A percentile compares a stretch with the other conserved stretches of the same genome.
These are phyloP conservation scores for Centropyge bicolor DNA, from an alignment of 2,797 vertebrate species.

Conservation along the genomic window DNA sequence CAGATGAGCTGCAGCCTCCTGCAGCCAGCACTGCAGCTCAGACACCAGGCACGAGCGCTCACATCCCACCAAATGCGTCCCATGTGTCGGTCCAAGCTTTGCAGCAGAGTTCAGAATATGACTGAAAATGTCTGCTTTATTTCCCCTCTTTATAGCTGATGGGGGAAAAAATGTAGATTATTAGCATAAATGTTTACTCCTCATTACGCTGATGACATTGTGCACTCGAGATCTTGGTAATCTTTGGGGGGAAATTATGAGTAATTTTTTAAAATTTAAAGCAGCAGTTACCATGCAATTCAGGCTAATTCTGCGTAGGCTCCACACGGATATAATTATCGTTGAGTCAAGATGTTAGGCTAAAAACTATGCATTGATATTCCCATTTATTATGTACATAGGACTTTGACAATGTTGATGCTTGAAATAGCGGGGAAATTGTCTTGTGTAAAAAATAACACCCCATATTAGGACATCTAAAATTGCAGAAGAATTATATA, in stretches of 20 bases:
- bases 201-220: slow-evolving; percentile 99
- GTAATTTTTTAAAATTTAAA: slow-evolving; percentile 99
- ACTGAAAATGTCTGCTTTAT: slow-evolving; percentile 99
- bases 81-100: slow-evolving; percentile 84
- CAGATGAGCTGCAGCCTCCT: slow-evolving; percentile 67
- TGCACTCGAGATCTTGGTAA: slow-evolving; percentile 99
- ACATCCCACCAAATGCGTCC: slow-evolving; percentile 87
- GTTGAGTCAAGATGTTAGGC: slow-evolving; percentile 99
- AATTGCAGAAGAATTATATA: slow-evolving; percentile 99
- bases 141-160: slow-evolving; percentile 99
- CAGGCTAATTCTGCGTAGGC: slow-evolving; percentile 99
- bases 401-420: slow-evolving; percentile 99
- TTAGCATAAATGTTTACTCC: slow-evolving; percentile 99
- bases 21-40: slow-evolving; percentile 68
- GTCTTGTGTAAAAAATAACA: slow-evolving; percentile 99
- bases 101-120: slow-evolving; percentile 95
- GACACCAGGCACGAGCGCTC: slow-evolving; percentile 68
- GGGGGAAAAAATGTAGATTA: slow-evolving; percentile 99
- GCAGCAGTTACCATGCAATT: slow-evolving; percentile 99
- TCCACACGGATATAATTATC: slow-evolving; percentile 99
- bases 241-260: slow-evolving; percentile 99
- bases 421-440: slow-evolving; percentile 99
- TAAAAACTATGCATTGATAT: slow-evolving; percentile 99
- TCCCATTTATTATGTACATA: slow-evolving; percentile 99
- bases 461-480: slow-evolving; percentile 99